phyloP scores from a whole-genome alignment of 2,113 vertebrate genomes.

The Opisthocomus hoazin region DNA sequence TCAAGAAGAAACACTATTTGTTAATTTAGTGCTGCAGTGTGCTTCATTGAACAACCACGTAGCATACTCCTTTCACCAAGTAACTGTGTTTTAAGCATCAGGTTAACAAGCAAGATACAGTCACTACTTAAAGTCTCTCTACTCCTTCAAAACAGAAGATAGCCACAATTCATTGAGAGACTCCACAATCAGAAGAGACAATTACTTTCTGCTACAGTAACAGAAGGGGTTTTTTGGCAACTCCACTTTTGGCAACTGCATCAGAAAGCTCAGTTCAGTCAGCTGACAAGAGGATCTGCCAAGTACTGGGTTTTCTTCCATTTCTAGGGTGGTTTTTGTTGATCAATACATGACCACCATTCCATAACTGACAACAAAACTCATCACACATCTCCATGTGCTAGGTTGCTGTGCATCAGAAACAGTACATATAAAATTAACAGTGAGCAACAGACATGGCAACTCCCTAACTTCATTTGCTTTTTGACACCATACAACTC shows the following conservation, averaged over 20 bases:
- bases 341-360: background rate
- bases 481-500: background rate
- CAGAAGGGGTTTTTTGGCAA: slow-evolving; percentile 57
- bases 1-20: background rate
- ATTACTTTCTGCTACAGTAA: background rate
- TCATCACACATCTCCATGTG: background rate
- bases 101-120: background rate
- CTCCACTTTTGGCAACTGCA: background rate
- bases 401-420: slow-evolving; percentile 16
- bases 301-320: background rate
- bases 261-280: background rate
- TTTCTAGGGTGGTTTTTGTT: background rate
- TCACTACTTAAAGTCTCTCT: background rate
- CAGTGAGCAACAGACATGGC: background rate
- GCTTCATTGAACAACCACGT: background rate
- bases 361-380: background rate
- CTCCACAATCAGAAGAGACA: background rate
- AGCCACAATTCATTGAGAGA: slow-evolving; percentile 38
- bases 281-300: background rate
- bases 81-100: background rate
- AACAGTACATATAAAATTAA: slow-evolving; percentile 6
- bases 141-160: background rate
- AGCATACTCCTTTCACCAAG: background rate
- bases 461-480: background rate
- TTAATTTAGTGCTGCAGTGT: background rate